These are phyloP conservation scores for Streptopelia turtur DNA, from an alignment of 2,797 vertebrate species.

Conservation along the genomic window DNA sequence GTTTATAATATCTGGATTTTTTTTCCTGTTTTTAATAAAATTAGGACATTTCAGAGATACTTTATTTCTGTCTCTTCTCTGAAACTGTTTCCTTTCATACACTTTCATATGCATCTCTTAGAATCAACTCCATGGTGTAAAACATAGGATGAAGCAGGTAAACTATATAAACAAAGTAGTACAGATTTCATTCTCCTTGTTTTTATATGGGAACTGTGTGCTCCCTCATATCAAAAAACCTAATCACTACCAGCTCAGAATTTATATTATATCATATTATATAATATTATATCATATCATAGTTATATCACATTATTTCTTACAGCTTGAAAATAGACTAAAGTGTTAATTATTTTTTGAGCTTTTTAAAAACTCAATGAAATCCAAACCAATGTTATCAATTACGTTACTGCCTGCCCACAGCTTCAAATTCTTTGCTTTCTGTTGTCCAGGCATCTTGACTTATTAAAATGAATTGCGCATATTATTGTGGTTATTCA, in stretches of 20 bases:
- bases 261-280: neutral
- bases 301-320: too few relatives aligned
- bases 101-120: neutral
- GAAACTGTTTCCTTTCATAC: neutral
- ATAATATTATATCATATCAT: too few relatives aligned
- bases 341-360: neutral
- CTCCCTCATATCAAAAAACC: neutral
- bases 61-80: neutral
- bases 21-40: neutral
- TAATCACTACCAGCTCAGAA: neutral
- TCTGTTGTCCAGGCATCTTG: neutral
- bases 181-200: neutral
- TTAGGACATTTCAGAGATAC: neutral
- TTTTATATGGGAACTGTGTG: fast-evolving
- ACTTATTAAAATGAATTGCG: neutral
- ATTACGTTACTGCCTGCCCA: neutral
- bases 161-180: neutral
- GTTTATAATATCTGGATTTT: neutral
- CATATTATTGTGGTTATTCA: neutral
- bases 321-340: too few relatives aligned
- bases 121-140: neutral
- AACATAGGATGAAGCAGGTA: neutral
- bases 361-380: neutral
- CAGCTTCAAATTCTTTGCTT: neutral
- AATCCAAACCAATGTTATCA: neutral